Evolutionary conservation across 37 sponge, comb jelly and placozoan species (phyloP).

Genomic region (Hexactinellida sp.): DNA sequence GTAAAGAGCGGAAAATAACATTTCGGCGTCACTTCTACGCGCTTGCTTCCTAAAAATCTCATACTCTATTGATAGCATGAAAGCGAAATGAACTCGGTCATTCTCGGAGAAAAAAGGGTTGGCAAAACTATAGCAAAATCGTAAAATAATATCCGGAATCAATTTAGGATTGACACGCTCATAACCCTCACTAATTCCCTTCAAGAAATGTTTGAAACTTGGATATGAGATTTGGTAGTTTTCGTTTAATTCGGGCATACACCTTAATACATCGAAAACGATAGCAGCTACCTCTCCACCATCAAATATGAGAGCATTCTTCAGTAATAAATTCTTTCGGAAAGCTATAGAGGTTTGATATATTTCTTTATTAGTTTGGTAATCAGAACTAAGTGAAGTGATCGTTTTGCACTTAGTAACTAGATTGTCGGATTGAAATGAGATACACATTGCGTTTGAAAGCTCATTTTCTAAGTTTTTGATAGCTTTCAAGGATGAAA

Average conservation of each 20-base stretch:
- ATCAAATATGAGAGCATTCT: neutral
- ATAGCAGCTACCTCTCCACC: neutral
- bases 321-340: neutral
- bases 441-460: neutral
- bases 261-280: neutral
- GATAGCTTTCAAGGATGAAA: neutral
- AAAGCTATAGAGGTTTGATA: neutral
- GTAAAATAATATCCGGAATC: neutral
- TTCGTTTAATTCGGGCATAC: neutral
- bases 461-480: neutral
- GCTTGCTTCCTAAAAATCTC: constrained; percentile 5
- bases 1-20: neutral
- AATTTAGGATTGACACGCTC: neutral
- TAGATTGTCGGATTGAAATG: neutral
- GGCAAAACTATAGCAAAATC: neutral
- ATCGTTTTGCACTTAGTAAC: neutral
- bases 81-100: neutral
- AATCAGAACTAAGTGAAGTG: neutral
- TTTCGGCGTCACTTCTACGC: neutral
- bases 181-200: neutral
- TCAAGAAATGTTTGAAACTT: neutral
- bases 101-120: neutral
- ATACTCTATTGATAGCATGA: neutral
- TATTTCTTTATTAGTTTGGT: neutral
- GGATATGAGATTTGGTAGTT: neutral